Conservation (phyloP, 64 coral and sea anemone genomes). For the Actinia tenebrosa region DNA sequence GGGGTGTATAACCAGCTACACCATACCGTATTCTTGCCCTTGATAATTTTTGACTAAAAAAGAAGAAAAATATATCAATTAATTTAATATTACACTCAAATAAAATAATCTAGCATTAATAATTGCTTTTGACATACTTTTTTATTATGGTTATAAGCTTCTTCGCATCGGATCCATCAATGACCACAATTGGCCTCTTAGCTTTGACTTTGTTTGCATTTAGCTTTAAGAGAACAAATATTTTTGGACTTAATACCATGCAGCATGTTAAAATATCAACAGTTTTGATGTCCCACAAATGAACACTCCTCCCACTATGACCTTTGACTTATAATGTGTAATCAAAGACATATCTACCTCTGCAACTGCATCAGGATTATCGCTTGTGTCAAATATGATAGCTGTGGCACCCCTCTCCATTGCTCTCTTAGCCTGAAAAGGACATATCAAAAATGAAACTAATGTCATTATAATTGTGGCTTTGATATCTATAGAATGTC, state of each 20-base stretch:
- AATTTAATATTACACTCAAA: neutral
- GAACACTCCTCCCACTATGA: neutral
- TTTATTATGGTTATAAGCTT: constrained; percentile 89
- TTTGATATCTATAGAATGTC: neutral
- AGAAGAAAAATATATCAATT: neutral
- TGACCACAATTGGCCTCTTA: constrained; percentile 70
- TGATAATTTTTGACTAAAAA: constrained; percentile 60
- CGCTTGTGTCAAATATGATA: constrained; percentile 93
- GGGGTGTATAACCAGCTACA: constrained; percentile 75
- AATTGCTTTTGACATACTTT: constrained; percentile 37
- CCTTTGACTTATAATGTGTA: neutral
- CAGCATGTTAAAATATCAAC: constrained; percentile 7
- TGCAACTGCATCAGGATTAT: constrained; percentile 61
- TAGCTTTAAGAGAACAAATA: constrained; percentile 44
- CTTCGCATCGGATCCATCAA: constrained; percentile 81
- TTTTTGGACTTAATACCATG: constrained; percentile 7
- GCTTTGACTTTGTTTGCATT: constrained; percentile 63
- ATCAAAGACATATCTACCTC: constrained; percentile 51
- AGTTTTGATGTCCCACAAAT: neutral
- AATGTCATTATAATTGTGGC: neutral
- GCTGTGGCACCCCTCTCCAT: constrained; percentile 91
- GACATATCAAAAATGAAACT: neutral
- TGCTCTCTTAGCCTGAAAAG: constrained; percentile 75
- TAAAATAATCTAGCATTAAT: neutral
- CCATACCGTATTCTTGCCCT: constrained; percentile 83